Base-by-base conservation (phyloP, 2,888 invertebrate species). In the Caradrina clavipalpis region DNA sequence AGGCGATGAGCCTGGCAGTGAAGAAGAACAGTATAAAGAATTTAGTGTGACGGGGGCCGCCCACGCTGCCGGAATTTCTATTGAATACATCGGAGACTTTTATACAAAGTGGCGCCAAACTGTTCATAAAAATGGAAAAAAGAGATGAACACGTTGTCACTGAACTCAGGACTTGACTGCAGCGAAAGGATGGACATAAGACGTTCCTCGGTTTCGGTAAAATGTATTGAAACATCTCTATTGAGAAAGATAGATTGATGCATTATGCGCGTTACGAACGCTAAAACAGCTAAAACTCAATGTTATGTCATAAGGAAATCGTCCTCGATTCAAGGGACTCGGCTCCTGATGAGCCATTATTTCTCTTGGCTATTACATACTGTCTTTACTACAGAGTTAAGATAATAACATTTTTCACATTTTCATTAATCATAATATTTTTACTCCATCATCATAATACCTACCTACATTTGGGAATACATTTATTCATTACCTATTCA, bases 91-190 rank as follows among this genome's bases (percentile, higher is more conserved):
- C 83, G 97, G 97, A 83, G 97, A 97, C 82, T 99, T 99, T 96
- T 98, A 98, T 94, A 96, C 97, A 57, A 98, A 98, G 94, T 99
- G 98, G 98, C 98, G 98, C 90, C 97, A 97, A 84, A 96, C 97
- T 35, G 95, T 96, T 69, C 93, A 92, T 78, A 95, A 94, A 77
- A 93, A 88, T 81, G 93, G 93, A 76, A 96, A 95, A 84, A 96
- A 96, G 87, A 96, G 96, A 88, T 96, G 96, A 96, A 90, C 84
- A 75, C 55, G 62, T 76, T 62, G 61, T 74, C 74, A 73, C 66
- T 73, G 73, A 72, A 76, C 76, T 87, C 84, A 80, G 94, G 92
- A 89, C 85, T 91, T 84, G 90, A 90, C 87, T 88, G 86, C 86
- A 84, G 76, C 80, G 89, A 88, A 88, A 85, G 82, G 84, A 84